phyloP scores from a whole-genome alignment of 1,140 invertebrate genomes.

The Littorina saxatilis region DNA sequence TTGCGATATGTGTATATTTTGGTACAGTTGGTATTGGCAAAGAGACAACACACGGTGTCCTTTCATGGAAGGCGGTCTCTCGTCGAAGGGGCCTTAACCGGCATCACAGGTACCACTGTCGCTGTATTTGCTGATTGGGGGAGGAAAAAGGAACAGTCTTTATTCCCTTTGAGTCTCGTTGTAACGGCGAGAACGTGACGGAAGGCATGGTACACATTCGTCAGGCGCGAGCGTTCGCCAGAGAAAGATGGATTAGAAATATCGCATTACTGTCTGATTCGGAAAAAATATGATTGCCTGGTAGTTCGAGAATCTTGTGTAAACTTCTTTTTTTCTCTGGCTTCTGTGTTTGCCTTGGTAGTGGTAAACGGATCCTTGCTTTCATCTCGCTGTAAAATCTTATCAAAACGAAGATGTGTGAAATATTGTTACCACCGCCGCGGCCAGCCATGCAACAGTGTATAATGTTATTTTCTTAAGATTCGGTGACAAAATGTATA shows the following conservation, averaged over 20 bases:
- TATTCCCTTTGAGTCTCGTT: too few relatives aligned
- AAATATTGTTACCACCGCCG: constrained; percentile 21
- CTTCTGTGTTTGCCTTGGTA: background rate
- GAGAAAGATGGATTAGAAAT: background rate
- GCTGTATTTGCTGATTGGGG: background rate
- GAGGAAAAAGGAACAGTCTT: background rate
- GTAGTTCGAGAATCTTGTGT: background rate
- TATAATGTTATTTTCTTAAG: too few relatives aligned
- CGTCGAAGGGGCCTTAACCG: too few relatives aligned
- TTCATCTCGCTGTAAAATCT: constrained; percentile 6
- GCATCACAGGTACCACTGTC: background rate
- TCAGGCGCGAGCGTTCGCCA: background rate
- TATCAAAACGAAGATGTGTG: constrained; percentile 5
- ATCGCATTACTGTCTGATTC: background rate
- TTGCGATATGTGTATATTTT: too few relatives aligned
- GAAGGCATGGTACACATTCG: background rate
- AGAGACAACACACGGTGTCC: too few relatives aligned
- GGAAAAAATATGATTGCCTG: constrained; percentile 10
- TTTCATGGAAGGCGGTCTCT: too few relatives aligned
- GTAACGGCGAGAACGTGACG: too few relatives aligned
- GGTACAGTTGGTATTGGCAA: too few relatives aligned
- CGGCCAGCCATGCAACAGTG: too few relatives aligned
- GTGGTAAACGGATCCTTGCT: background rate
- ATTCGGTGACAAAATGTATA: too few relatives aligned
- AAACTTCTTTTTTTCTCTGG: background rate